These are phyloP conservation scores for Athalia circularis DNA, from an alignment of 2,888 invertebrate genomes.

Conservation along the genomic window DNA sequence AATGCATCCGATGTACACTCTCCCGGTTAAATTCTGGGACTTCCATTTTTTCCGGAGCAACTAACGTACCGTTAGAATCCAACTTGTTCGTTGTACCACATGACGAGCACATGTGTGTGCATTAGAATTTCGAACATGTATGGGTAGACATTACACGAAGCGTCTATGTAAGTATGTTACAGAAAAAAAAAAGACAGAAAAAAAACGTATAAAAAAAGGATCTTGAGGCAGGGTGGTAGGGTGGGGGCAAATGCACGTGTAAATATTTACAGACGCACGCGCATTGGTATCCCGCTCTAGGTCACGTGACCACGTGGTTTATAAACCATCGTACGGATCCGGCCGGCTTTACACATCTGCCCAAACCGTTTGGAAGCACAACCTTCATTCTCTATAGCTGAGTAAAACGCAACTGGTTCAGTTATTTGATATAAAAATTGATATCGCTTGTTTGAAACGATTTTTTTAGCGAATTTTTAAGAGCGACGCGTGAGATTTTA, in stretches of 20 bases:
- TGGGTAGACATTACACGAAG: too few relatives aligned
- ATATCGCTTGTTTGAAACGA: not conserved
- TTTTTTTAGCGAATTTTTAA: not conserved
- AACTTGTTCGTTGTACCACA: too few relatives aligned
- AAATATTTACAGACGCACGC: slow-evolving; percentile 71
- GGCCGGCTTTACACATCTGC: slow-evolving; percentile 69
- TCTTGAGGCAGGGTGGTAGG: not conserved
- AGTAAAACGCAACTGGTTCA: not conserved
- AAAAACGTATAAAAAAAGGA: too few relatives aligned
- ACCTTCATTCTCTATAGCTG: not conserved
- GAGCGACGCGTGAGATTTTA: slow-evolving; percentile 42
- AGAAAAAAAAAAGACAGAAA: too few relatives aligned
- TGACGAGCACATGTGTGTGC: too few relatives aligned
- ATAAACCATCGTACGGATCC: slow-evolving; percentile 66
- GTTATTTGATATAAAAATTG: not conserved
- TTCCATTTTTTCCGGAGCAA: too few relatives aligned
- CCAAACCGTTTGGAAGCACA: slow-evolving; percentile 49
- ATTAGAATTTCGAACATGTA: too few relatives aligned
- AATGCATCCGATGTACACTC: too few relatives aligned
- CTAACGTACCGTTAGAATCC: too few relatives aligned
- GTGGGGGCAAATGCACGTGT: slow-evolving; percentile 63
- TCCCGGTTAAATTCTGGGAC: too few relatives aligned
- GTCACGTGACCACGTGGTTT: slow-evolving; percentile 69
- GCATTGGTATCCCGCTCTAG: slow-evolving; percentile 50
- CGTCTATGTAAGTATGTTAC: too few relatives aligned